phyloP scores from a whole-genome alignment of 2,888 invertebrate genomes.

The Boloria selene region DNA sequence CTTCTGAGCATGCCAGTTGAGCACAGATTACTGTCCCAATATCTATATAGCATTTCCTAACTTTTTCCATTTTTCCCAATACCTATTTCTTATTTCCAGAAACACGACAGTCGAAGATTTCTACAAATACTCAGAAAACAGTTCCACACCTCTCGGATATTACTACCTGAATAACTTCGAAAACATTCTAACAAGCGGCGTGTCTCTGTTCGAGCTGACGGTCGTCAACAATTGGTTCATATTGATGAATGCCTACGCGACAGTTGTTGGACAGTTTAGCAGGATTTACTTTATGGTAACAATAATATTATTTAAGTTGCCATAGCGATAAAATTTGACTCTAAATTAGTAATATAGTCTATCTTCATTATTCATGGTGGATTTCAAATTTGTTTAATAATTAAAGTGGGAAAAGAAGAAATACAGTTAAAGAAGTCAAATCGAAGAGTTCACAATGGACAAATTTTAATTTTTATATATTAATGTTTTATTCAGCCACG shows the following conservation, averaged over 20 bases:
- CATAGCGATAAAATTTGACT: neutral
- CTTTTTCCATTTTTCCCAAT: neutral
- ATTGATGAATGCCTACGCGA: constrained; percentile 92
- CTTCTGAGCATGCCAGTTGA: no score
- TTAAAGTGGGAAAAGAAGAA: no score
- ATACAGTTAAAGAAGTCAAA: no score
- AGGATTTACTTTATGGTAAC: constrained; percentile 91
- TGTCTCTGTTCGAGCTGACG: constrained; percentile 93
- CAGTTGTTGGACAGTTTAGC: constrained; percentile 86
- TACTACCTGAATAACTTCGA: constrained; percentile 94
- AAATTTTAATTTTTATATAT: no score
- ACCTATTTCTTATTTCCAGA: constrained; percentile 65
- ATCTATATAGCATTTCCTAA: no score
- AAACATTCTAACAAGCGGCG: constrained; percentile 88
- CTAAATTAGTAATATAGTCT: no score
- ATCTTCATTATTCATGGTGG: no score
- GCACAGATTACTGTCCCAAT: no score
- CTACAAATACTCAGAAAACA: constrained; percentile 87
- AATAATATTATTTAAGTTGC: neutral
- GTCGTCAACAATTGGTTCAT: constrained; percentile 97
- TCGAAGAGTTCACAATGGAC: no score
- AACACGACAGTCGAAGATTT: constrained; percentile 93
- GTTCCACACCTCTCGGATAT: constrained; percentile 88
- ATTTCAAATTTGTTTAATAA: no score
- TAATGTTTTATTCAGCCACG: no score